Percentiles rank a stretch among this genome's conserved stretches.
These are phyloP conservation scores for Drosophila aff. DNA, from an alignment of 1,140 invertebrate species.

Conservation along the genomic window DNA sequence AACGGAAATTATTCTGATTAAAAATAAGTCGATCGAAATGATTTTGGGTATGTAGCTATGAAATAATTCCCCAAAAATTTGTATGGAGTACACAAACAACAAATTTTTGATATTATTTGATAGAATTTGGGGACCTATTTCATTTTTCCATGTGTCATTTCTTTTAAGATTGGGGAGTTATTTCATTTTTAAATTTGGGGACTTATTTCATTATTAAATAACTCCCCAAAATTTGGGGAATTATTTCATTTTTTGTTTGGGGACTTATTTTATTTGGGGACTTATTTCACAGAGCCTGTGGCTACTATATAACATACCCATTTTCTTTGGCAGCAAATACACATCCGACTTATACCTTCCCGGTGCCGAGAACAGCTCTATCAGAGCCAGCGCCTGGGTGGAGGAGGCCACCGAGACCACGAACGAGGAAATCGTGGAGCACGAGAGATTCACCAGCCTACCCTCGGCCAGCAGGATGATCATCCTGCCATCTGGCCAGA, in stretches of 20 bases:
- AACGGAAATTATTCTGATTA: not conserved
- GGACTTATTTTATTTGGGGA: too few species aligned
- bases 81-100: too few species aligned
- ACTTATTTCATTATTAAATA: too few species aligned
- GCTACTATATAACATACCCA: slow-evolving; percentile 88
- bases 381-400: slow-evolving; percentile 97
- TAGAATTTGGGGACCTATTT: too few species aligned
- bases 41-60: not conserved
- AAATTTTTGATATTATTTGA: too few species aligned
- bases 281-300: too few species aligned
- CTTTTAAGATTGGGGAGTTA: too few species aligned
- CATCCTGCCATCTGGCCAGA: slow-evolving; percentile 96
- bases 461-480: slow-evolving; percentile 97
- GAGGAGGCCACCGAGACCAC: slow-evolving; percentile 98
- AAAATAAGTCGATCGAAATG: not conserved
- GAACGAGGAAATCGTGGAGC: slow-evolving; percentile 98
- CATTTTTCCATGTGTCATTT: too few species aligned
- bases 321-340: slow-evolving; percentile 98
- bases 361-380: slow-evolving; percentile 96
- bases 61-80: too few species aligned
- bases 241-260: too few species aligned
- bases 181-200: too few species aligned
- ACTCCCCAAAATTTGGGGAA: too few species aligned
- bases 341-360: slow-evolving; percentile 98
- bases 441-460: slow-evolving; percentile 97